Evolutionary conservation across 2,888 invertebrate genomes (phyloP).

Genomic region (Cylloceria caligata): DNA sequence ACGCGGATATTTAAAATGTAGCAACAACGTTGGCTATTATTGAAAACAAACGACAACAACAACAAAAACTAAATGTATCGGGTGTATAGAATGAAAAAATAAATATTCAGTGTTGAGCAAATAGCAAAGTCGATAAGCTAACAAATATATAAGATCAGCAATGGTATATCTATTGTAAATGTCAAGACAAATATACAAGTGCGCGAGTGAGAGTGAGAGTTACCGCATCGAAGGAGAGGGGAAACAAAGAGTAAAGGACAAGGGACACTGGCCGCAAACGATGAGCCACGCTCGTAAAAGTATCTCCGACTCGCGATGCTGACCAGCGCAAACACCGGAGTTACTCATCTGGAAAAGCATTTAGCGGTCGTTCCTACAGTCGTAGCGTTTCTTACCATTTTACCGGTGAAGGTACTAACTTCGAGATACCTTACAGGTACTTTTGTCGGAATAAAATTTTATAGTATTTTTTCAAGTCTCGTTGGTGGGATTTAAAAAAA

Average conservation of each 20-base stretch:
- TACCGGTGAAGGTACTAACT: background rate
- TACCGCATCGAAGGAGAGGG: background rate
- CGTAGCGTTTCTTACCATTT: background rate
- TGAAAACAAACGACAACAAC: too few relatives aligned
- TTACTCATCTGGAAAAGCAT: conserved; percentile 16
- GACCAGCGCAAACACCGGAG: conserved; percentile 44
- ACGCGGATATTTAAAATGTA: too few relatives aligned
- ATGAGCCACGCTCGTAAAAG: conserved; percentile 52
- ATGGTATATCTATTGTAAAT: too few relatives aligned
- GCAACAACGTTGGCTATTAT: too few relatives aligned
- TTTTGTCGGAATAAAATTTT: background rate
- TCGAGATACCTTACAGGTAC: background rate
- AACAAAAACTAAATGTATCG: too few relatives aligned
- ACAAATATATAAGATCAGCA: too few relatives aligned
- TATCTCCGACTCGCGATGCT: conserved; percentile 57
- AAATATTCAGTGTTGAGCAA: too few relatives aligned
- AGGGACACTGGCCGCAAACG: conserved; percentile 33
- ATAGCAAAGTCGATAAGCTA: too few relatives aligned
- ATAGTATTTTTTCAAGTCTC: too few relatives aligned
- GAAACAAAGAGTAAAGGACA: conserved; percentile 17
- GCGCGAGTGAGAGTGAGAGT: conserved; percentile 6
- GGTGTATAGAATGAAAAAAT: too few relatives aligned
- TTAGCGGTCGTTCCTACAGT: background rate
- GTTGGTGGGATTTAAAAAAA: too few relatives aligned
- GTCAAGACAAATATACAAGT: too few relatives aligned